Percentiles rank a stretch among this genome's conserved stretches.
These are phyloP conservation scores for Basileuterus tristriatus DNA, from an alignment of 2,797 vertebrate species.

Conservation along the genomic window DNA sequence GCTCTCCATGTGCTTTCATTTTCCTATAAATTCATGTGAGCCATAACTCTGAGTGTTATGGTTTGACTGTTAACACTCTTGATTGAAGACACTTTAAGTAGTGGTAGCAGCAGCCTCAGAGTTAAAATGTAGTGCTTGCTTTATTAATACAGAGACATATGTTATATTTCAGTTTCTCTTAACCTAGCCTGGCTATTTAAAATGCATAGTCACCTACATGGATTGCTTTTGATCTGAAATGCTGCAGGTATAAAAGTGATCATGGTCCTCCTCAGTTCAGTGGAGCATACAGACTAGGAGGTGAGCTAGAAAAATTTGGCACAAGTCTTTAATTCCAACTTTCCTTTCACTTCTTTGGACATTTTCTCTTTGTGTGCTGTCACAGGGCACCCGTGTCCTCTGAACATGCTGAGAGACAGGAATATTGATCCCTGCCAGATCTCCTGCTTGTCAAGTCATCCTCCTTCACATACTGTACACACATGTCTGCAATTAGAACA, in stretches of 20 bases:
- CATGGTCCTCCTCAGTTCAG: background rate
- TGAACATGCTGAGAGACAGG: background rate
- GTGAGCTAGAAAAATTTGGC: background rate
- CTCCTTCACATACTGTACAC: background rate
- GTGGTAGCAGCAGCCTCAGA: background rate
- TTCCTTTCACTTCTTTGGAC: background rate
- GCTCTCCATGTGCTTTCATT: conserved; percentile 56
- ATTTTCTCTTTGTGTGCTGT: background rate
- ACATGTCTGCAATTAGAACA: conserved; percentile 38
- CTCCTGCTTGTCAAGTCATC: background rate
- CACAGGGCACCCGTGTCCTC: background rate
- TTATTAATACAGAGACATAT: background rate
- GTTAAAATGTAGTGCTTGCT: background rate
- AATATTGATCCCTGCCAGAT: background rate
- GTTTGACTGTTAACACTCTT: conserved; percentile 42
- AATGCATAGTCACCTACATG: background rate
- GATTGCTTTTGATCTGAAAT: background rate
- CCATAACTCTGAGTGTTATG: conserved; percentile 14
- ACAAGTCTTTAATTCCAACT: background rate
- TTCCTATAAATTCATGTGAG: conserved; percentile 11
- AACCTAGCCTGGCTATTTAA: background rate
- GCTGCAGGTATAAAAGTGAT: background rate
- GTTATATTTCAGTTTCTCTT: background rate
- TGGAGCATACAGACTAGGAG: background rate
- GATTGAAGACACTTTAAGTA: conserved; percentile 42